Evolutionary conservation across 2,888 invertebrate genomes (phyloP).

Genomic region (Choristoneura rosaceana): DNA sequence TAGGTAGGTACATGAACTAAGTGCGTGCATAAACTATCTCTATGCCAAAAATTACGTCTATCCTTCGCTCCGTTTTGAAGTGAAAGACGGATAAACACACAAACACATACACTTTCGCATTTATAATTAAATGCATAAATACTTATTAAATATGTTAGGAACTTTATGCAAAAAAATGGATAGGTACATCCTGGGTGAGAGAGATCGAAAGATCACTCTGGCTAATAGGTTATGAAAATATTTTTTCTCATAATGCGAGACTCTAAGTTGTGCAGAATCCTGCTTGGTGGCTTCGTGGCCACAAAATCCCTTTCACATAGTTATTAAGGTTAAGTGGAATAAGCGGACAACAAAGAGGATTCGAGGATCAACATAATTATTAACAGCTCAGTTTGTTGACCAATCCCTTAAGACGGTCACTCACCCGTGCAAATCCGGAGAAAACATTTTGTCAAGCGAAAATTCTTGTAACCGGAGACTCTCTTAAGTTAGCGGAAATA

Average conservation of each 20-base stretch:
- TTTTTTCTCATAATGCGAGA: background rate
- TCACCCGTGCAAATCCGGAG: background rate
- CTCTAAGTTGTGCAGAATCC: background rate
- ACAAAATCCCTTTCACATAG: background rate
- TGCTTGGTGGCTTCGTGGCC: no score
- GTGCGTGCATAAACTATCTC: no score
- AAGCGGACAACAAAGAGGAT: conserved; percentile 1
- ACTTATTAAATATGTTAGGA: no score
- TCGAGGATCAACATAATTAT: conserved; percentile 7
- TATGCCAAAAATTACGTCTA: no score
- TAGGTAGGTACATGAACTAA: no score
- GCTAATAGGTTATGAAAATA: background rate
- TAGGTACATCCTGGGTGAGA: no score
- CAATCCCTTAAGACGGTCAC: conserved; percentile 1
- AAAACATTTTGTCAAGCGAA: background rate
- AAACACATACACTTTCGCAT: no score
- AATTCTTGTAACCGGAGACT: background rate
- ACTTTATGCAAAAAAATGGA: no score
- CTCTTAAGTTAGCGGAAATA: background rate
- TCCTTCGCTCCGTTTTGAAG: no score
- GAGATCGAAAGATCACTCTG: background rate
- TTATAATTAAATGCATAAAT: no score
- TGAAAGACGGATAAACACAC: no score
- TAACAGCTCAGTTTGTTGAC: conserved; percentile 7
- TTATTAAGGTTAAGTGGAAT: background rate